A percentile compares a stretch with the other conserved stretches of the same genome.
phyloP scores from a whole-genome alignment of 2,888 invertebrate genomes.

The Lasioglossum oenotherae region DNA sequence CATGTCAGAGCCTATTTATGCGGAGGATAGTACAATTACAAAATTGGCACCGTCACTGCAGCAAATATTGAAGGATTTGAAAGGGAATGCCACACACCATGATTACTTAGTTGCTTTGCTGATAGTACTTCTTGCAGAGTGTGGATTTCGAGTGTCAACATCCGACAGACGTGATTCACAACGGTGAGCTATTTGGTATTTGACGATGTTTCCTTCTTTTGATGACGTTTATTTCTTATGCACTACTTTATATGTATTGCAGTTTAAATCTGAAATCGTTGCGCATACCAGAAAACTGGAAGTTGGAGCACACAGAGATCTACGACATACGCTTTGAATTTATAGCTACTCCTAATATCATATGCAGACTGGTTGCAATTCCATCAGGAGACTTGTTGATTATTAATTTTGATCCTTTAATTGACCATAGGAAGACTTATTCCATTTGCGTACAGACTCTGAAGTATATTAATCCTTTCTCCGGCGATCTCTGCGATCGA shows the following conservation, averaged over 20 bases:
- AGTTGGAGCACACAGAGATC: conserved; percentile 49
- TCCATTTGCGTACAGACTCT: conserved; percentile 71
- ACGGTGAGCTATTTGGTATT: conserved; percentile 14
- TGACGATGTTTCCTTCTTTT: background rate
- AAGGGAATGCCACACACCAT: conserved; percentile 69
- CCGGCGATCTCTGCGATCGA: conserved; percentile 70
- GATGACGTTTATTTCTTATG: background rate
- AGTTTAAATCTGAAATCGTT: conserved; percentile 54
- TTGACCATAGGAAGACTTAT: conserved; percentile 53
- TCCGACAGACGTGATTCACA: conserved; percentile 5
- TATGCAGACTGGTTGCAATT: conserved; percentile 77
- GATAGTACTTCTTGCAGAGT: conserved; percentile 76
- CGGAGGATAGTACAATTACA: conserved; percentile 75
- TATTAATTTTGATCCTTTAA: conserved; percentile 73
- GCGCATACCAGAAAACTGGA: conserved; percentile 70
- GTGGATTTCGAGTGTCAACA: conserved; percentile 68
- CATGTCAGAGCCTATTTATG: conserved; percentile 65
- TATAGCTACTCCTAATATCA: conserved; percentile 43
- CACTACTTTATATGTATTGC: conserved; percentile 23
- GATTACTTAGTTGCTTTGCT: conserved; percentile 77
- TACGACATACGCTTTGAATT: conserved; percentile 72
- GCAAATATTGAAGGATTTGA: conserved; percentile 61
- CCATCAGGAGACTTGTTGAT: conserved; percentile 78
- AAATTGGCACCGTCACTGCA: conserved; percentile 71
- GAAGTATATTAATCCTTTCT: conserved; percentile 76